These are phyloP conservation scores for Lasius fuliginosus DNA, from an alignment of 2,888 invertebrate genomes.

Conservation along the genomic window DNA sequence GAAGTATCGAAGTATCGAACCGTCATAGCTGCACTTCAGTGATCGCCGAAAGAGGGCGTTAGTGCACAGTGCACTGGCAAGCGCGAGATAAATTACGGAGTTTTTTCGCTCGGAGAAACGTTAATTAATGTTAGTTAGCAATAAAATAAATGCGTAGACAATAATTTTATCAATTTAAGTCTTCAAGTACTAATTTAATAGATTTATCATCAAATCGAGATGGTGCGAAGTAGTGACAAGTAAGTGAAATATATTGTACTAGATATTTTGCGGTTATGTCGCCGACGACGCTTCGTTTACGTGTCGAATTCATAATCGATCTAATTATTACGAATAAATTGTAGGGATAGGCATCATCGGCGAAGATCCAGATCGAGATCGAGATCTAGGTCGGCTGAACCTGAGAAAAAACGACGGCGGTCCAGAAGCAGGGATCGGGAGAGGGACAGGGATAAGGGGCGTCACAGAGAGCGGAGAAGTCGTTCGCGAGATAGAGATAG, in stretches of 20 bases:
- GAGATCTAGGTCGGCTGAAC: slow-evolving; percentile 88
- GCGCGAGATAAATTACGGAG: not conserved
- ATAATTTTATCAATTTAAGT: not conserved
- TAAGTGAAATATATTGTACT: slow-evolving; percentile 70
- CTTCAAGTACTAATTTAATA: not conserved
- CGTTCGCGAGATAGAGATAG: slow-evolving; percentile 90
- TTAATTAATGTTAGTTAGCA: not conserved
- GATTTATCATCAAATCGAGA: slow-evolving; percentile 54
- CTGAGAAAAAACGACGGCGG: slow-evolving; percentile 88
- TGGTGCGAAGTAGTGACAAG: slow-evolving; percentile 83
- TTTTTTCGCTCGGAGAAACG: not conserved
- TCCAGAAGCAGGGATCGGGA: slow-evolving; percentile 89
- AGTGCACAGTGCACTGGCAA: no score
- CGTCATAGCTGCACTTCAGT: no score
- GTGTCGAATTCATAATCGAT: not conserved
- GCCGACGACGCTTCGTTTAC: not conserved
- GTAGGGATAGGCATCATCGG: slow-evolving; percentile 86
- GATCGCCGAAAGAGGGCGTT: no score
- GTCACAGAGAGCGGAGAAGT: slow-evolving; percentile 89
- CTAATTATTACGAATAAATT: not conserved
- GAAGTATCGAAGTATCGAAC: no score
- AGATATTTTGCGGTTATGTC: slow-evolving; percentile 72
- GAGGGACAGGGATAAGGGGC: slow-evolving; percentile 88
- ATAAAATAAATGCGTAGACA: not conserved
- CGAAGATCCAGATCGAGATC: slow-evolving; percentile 89